Evolutionary conservation across 2,797 vertebrate genomes (phyloP).

Genomic region (Cyprinodon diabolis): DNA sequence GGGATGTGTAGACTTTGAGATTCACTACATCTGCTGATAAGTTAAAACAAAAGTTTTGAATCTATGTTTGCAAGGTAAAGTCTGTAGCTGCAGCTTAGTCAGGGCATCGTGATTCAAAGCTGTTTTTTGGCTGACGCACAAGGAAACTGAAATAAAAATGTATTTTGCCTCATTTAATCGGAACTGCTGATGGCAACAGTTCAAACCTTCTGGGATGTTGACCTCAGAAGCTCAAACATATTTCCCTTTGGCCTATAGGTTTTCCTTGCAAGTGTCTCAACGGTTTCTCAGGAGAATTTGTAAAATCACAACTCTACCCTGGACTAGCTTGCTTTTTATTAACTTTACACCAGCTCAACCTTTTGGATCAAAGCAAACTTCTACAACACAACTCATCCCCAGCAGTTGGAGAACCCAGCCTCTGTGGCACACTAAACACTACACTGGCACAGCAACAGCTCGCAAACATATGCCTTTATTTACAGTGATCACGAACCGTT

Average conservation of each 20-base stretch:
- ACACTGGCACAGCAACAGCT: slow-evolving; percentile 31
- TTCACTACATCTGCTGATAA: background rate
- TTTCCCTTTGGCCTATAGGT: background rate
- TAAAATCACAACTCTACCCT: slow-evolving; percentile 36
- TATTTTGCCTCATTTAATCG: slow-evolving; percentile 1
- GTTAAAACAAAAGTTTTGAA: background rate
- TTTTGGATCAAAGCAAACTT: slow-evolving; percentile 44
- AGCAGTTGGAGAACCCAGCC: slow-evolving; percentile 42
- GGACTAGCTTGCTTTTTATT: slow-evolving; percentile 25
- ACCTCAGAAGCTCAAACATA: background rate
- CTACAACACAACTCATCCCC: slow-evolving; percentile 28
- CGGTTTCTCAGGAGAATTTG: slow-evolving; percentile 27
- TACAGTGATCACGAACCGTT: slow-evolving; percentile 62
- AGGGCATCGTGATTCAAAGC: background rate
- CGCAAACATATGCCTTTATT: slow-evolving; percentile 72
- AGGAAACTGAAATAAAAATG: background rate
- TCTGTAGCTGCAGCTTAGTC: too few species aligned
- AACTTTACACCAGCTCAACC: slow-evolving; percentile 37
- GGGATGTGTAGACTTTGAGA: background rate
- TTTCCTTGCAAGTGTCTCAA: slow-evolving; percentile 11
- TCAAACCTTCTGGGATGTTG: background rate
- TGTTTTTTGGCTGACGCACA: background rate
- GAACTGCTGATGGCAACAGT: slow-evolving; percentile 13
- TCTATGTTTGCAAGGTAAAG: background rate
- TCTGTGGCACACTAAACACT: slow-evolving; percentile 20